These are phyloP conservation scores for Chelmon rostratus DNA, from an alignment of 2,797 vertebrate species.

Conservation along the genomic window DNA sequence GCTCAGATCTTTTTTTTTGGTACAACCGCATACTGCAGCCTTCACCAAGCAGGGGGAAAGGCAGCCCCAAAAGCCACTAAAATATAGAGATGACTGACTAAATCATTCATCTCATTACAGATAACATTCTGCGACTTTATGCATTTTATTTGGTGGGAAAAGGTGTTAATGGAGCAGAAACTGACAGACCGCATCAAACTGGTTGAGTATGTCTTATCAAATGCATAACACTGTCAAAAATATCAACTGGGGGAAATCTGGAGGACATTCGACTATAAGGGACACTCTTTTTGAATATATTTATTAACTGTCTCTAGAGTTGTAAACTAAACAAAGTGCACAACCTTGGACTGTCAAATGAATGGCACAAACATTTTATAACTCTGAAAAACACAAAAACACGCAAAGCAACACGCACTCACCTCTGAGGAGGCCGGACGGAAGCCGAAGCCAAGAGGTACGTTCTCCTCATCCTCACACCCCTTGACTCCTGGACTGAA, in stretches of 20 bases:
- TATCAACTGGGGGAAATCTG: not conserved
- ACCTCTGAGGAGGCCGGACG: constrained; percentile 96
- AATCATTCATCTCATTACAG: not conserved
- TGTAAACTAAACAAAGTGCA: not conserved
- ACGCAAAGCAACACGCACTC: not conserved
- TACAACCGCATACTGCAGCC: not conserved
- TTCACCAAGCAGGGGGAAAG: no score
- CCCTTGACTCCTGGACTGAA: constrained; percentile 98
- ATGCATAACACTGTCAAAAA: not conserved
- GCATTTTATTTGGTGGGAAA: not conserved
- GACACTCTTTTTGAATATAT: not conserved
- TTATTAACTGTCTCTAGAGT: not conserved
- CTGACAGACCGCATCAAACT: not conserved
- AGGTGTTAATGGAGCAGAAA: not conserved
- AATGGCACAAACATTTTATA: not conserved
- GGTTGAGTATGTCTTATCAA: not conserved
- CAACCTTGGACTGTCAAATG: not conserved
- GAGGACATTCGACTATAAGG: not conserved
- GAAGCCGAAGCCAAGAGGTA: constrained; percentile 93
- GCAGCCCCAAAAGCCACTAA: not conserved
- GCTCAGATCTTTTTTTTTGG: not conserved
- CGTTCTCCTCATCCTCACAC: constrained; percentile 92
- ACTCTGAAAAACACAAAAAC: not conserved
- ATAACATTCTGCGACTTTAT: not conserved
- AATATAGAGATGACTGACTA: not conserved